Base-by-base conservation (phyloP, 2,888 invertebrate genomes). In the Chrysotoxum bicinctum region DNA sequence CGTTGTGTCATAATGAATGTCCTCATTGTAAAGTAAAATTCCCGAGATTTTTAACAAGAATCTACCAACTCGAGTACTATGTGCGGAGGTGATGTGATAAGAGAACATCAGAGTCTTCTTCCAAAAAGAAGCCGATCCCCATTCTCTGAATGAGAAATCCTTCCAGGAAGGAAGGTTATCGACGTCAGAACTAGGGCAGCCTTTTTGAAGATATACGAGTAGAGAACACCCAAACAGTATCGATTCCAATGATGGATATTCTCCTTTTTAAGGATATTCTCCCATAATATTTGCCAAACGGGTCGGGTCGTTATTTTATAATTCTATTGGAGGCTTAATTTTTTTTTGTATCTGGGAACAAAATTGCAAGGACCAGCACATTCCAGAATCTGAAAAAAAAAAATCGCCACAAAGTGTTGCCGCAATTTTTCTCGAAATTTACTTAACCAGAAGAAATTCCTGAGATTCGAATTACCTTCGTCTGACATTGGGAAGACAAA, bases 351-450 rank as follows among this genome's bases (percentile, higher is more conserved):
- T 56, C 76, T 80, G 68, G 62, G 76, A 81, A 85, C n/a, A 21
- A 35, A 35, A 72, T 54, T 48, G 37, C 70, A 54, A 50, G 30
- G 26, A 70, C 50, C 45, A 74, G 21, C 74, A 62, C 60, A 74
- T 74, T 74, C 64, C 76, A 66, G 64, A 52, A 69, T 26, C 16
- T 45, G 1, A 32, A 9, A 37, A 37, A 70, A 52, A 54, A 74
- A 70, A 58, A 56, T 79, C 52, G 80, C 80, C 84, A 85, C 84
- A 85, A 85, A 85, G 84, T 85, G 76, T 60, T 80, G 84, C 84
- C 84, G 84, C 80, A 80, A 58, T 48, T 72, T 76, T 76, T 60
- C 75, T 48, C 12, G 72, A 70, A 81, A 70, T 30, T 69, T 75
- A 74, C 52, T 81, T 75, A 40, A 62, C 62, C 80, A 54, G 21